Conservation (phyloP, 2,797 vertebrate genomes). For the Mionectes olivaceus region DNA sequence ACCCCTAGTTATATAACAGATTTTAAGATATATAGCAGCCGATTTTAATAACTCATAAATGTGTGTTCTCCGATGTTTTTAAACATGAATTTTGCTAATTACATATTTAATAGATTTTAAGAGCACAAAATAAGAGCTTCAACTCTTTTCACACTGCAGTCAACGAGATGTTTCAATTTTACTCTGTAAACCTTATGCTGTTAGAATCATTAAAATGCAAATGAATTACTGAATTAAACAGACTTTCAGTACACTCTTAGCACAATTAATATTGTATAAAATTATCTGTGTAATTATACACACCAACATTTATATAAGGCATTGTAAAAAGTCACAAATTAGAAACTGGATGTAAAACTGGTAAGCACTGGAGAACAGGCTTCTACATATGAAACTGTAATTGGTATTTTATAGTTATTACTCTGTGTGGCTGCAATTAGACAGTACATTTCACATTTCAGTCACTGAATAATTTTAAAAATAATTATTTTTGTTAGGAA, state of each 20-base stretch:
- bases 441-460: constrained; percentile 21
- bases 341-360: constrained; percentile 65
- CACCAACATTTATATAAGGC: constrained; percentile 73
- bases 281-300: constrained; percentile 78
- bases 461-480: constrained; percentile 52
- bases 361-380: constrained; percentile 29
- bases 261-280: constrained; percentile 81
- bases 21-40: neutral
- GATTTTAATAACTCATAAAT: neutral
- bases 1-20: neutral
- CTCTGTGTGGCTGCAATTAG: constrained; percentile 4
- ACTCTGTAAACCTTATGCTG: constrained; percentile 70
- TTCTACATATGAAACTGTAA: constrained; percentile 58
- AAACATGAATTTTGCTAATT: constrained; percentile 24
- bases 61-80: neutral
- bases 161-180: constrained; percentile 73
- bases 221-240: constrained; percentile 79
- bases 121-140: constrained; percentile 48
- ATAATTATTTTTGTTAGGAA: constrained; percentile 18
- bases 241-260: constrained; percentile 73
- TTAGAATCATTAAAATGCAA: constrained; percentile 80
- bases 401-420: constrained; percentile 28
- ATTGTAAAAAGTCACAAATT: constrained; percentile 71
- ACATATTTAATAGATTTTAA: constrained; percentile 41
- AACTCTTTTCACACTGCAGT: constrained; percentile 47